These are phyloP conservation scores for Limnodromus scolopaceus DNA, from an alignment of 2,797 vertebrate species.

Conservation along the genomic window DNA sequence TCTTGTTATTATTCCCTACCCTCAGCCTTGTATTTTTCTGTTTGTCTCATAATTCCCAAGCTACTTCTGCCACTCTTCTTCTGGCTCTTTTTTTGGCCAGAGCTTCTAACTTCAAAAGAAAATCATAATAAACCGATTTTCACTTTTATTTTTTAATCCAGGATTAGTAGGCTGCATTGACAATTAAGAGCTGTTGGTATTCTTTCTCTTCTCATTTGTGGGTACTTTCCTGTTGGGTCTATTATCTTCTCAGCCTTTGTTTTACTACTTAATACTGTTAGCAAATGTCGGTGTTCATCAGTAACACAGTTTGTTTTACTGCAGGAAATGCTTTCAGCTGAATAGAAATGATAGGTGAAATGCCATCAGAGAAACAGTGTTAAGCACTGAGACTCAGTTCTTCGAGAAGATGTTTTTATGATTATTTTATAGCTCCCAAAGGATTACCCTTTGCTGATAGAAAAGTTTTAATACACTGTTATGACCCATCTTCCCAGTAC, in stretches of 20 bases:
- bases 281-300: conserved; percentile 46
- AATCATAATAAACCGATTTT: neutral
- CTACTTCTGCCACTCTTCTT: neutral
- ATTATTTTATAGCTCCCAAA: neutral
- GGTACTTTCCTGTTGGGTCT: neutral
- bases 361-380: neutral
- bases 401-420: neutral
- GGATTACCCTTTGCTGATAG: neutral
- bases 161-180: neutral
- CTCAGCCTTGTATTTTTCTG: rapidly evolving
- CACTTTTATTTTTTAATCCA: neutral
- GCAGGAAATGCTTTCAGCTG: neutral
- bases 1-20: neutral
- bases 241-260: conserved; percentile 23
- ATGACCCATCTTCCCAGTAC: neutral
- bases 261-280: conserved; percentile 42
- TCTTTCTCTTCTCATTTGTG: conserved; percentile 6
- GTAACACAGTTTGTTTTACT: conserved; percentile 16
- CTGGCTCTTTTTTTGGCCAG: neutral
- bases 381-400: neutral
- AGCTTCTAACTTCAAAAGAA: neutral
- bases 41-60: neutral
- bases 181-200: neutral
- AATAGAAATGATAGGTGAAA: conserved; percentile 31
- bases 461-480: neutral